Evolutionary conservation across 2,888 invertebrate genomes (phyloP).

Genomic region (Himalopsyche kuldschensis): DNA sequence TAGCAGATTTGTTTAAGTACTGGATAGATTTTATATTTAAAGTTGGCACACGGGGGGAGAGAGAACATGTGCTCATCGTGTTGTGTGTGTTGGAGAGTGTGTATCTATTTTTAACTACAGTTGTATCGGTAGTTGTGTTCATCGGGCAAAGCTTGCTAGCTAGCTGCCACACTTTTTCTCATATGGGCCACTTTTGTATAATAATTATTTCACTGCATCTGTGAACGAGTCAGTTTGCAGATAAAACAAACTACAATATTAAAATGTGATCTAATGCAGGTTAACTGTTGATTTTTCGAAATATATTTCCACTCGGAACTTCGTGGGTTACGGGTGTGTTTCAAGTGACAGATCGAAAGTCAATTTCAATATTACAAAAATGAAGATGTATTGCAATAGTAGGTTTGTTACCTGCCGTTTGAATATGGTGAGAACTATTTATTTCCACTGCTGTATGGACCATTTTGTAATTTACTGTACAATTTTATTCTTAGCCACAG

Average conservation of each 20-base stretch:
- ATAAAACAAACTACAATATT: background rate
- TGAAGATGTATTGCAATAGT: constrained; percentile 35
- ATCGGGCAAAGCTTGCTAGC: background rate
- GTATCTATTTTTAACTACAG: background rate
- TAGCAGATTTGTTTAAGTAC: background rate
- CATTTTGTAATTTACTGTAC: background rate
- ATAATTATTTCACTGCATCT: constrained; percentile 7
- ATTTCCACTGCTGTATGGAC: no score
- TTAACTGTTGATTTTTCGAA: background rate
- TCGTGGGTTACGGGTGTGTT: background rate
- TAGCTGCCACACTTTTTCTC: background rate
- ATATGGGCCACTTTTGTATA: background rate
- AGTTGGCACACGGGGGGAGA: background rate
- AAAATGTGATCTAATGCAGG: constrained; percentile 1
- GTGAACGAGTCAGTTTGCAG: background rate
- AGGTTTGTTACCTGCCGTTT: constrained; percentile 20
- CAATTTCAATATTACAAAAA: constrained; percentile 19
- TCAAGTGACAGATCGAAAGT: background rate
- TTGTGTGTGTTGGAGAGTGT: background rate
- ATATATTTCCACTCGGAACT: background rate
- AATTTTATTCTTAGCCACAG: background rate
- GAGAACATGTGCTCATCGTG: background rate
- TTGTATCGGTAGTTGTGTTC: background rate
- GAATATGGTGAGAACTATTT: constrained; percentile 21
- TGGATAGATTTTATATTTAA: background rate